These are phyloP conservation scores for Cryptosula pallasiana DNA, from an alignment of 2,888 invertebrate species.

Conservation along the genomic window DNA sequence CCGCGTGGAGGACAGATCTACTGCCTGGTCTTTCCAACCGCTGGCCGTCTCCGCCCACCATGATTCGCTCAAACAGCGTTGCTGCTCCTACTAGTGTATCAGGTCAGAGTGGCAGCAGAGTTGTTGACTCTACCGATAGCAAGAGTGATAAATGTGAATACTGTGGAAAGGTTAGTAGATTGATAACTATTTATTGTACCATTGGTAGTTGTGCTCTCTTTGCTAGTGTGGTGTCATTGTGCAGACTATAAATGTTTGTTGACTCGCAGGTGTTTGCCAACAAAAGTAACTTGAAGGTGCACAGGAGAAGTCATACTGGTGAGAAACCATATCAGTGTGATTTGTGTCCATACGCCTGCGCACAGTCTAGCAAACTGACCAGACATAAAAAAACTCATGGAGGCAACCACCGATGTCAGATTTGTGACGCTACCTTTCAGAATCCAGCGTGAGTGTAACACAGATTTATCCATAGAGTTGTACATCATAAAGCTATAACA, in stretches of 20 bases:
- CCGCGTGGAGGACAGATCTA: background rate
- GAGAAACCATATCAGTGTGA: constrained; percentile 99
- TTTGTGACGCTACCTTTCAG: constrained; percentile 11
- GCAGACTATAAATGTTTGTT: background rate
- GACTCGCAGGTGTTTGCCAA: constrained; percentile 63
- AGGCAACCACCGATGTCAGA: constrained; percentile 55
- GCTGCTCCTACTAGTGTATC: too few species aligned
- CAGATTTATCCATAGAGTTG: too few species aligned
- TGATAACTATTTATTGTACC: background rate
- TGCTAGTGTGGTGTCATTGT: background rate
- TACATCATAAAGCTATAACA: too few species aligned
- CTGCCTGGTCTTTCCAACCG: background rate
- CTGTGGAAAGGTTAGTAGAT: constrained; percentile 1
- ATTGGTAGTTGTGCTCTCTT: background rate
- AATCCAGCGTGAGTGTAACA: constrained; percentile 18
- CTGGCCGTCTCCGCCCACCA: too few species aligned
- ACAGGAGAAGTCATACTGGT: constrained; percentile 60
- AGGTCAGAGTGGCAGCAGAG: background rate
- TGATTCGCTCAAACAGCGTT: too few species aligned
- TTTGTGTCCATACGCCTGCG: constrained; percentile 96
- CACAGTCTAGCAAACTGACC: constrained; percentile 98
- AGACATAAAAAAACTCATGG: constrained; percentile 99
- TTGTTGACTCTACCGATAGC: background rate
- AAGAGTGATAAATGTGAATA: constrained; percentile 9
- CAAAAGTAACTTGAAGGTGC: constrained; percentile 61